Conservation (phyloP, 1,140 invertebrate species). For the Wasmannia auropunctata region DNA sequence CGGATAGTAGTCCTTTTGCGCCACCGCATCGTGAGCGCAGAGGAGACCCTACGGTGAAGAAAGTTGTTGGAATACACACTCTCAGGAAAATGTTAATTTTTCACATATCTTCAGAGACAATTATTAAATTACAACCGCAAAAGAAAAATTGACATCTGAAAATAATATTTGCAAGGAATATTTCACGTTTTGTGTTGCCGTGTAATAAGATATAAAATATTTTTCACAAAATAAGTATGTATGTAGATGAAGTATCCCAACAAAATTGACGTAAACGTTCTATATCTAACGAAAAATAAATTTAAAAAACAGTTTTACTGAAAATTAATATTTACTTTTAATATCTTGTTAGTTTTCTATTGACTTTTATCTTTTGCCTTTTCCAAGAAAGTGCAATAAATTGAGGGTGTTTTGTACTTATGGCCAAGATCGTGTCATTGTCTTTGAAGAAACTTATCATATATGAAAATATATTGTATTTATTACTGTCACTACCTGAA, state of each 20-base stretch:
- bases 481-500: conserved; percentile 88
- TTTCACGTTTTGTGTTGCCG: neutral
- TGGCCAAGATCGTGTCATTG: no score
- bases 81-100: neutral
- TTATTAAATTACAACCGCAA: neutral
- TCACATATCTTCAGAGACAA: neutral
- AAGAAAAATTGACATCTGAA: neutral
- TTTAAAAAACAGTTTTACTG: no score
- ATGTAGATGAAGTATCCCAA: no score
- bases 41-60: conserved; percentile 90
- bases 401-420: no score
- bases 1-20: conserved; percentile 97
- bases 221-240: neutral
- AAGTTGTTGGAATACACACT: neutral
- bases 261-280: no score
- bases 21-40: conserved; percentile 96
- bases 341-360: no score
- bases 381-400: no score
- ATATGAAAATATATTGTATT: neutral
- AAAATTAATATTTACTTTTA: no score
- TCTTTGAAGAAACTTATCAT: neutral
- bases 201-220: neutral
- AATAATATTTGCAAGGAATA: neutral
- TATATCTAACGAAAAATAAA: no score
- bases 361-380: no score